Base-by-base conservation (phyloP, 1,140 invertebrate genomes). In the Centruroides vittatus region DNA sequence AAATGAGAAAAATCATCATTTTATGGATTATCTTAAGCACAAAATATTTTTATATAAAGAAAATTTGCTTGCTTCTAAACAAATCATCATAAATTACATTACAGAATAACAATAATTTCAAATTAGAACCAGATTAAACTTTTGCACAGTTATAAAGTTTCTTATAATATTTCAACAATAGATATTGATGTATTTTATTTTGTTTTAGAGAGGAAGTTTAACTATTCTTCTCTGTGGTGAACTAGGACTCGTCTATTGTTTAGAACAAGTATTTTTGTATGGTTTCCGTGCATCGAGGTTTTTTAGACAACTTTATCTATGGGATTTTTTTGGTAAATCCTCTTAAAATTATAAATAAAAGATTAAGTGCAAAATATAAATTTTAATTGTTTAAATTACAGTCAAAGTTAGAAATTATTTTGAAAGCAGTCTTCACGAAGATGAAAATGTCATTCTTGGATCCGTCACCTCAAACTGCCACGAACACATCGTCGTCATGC, bases 241-340 rank as follows among this genome's bases (percentile, higher is more conserved):
- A 72, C 82, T 84, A 66, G 95, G 95, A 2, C 76, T 99, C 1
- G 93, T 98, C 3, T 84, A 85, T 67, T 91, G 89, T 67, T 75
- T 99, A 55, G 93, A 98, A 73, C 86, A 93, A 73, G 89, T 93
- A 9, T 98, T 99, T 75, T 78, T 93, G 11, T 88, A 86, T 71
- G 94, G 94, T 10, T 93, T 93, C 70, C 91, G 89, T 70, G 64
- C 92, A 34, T 82, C 86, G 35, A 79, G 93, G 54, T 81, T 98
- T 64, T 98, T 98, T 74, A 84, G 88, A 66, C 95, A 97, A 76
- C 83, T 96, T 58, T 97, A 94, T 71, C 85, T 98, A 47, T 99
- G 96, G 96, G 95, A 98, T 75, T 98, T 91, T 77, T 85, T 99
- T 71, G 84, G 93, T 95, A 76, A 80, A 78, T 76, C 55, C 47